phyloP scores from a whole-genome alignment of 2,797 vertebrate genomes.

The Limnodromus scolopaceus region DNA sequence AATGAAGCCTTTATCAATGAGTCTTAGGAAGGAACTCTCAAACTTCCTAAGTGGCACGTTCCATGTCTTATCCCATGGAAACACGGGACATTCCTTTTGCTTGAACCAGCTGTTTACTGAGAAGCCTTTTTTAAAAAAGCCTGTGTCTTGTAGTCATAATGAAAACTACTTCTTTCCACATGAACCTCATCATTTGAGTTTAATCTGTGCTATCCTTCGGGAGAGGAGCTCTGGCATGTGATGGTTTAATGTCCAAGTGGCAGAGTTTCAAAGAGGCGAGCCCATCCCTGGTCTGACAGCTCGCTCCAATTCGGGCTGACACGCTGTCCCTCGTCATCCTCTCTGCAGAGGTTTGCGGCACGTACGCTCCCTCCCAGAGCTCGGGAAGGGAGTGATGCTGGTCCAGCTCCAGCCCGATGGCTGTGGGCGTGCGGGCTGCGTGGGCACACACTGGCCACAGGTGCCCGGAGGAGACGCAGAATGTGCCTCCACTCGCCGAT shows the following conservation, averaged over 20 bases:
- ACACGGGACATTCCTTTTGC: background rate
- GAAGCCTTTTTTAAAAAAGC: background rate
- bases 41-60: accelerated
- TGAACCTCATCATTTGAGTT: conserved; percentile 80
- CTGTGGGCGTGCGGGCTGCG: accelerated
- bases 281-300: conserved; percentile 75
- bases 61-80: background rate
- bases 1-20: background rate
- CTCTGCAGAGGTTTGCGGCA: background rate
- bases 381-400: background rate
- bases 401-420: background rate
- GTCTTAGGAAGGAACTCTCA: background rate
- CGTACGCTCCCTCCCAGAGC: background rate
- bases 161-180: conserved; percentile 76
- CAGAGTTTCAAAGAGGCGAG: conserved; percentile 9
- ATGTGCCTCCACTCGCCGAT: background rate
- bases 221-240: conserved; percentile 73
- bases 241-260: conserved; percentile 47
- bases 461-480: background rate
- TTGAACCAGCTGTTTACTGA: background rate
- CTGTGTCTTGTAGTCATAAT: conserved; percentile 41
- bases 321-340: background rate
- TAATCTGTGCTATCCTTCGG: conserved; percentile 74
- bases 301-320: conserved; percentile 74
- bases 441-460: accelerated